These are phyloP conservation scores for Sander lucioperca DNA, from an alignment of 2,113 vertebrate genomes.

Conservation along the genomic window DNA sequence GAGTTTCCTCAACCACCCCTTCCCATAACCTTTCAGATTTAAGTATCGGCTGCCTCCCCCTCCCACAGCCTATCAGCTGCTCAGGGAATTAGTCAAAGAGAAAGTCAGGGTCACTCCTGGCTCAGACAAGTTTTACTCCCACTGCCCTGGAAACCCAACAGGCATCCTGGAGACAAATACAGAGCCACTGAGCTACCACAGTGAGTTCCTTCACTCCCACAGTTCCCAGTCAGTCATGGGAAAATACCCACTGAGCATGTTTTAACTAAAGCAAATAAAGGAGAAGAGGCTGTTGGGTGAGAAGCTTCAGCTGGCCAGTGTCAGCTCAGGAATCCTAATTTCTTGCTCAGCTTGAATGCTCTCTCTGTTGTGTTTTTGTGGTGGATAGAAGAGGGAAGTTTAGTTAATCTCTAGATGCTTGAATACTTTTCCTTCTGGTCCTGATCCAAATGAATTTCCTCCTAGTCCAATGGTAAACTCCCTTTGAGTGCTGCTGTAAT, in stretches of 20 bases:
- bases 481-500: background rate
- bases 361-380: conserved; percentile 26
- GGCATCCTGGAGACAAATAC: conserved; percentile 80
- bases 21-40: conserved; percentile 76
- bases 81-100: conserved; percentile 64
- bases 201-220: conserved; percentile 68
- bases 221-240: conserved; percentile 70
- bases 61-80: conserved; percentile 74
- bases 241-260: conserved; percentile 61
- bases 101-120: conserved; percentile 74
- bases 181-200: conserved; percentile 59
- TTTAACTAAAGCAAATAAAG: conserved; percentile 55
- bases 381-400: conserved; percentile 26
- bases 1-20: conserved; percentile 57
- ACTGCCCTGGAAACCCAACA: conserved; percentile 79
- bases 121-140: conserved; percentile 69
- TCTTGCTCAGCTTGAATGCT: conserved; percentile 8
- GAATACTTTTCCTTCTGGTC: background rate
- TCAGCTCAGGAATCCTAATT: conserved; percentile 19
- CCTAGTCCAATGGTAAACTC: background rate
- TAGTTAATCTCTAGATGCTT: conserved; percentile 17
- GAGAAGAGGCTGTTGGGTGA: conserved; percentile 49
- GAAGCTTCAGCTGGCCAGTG: conserved; percentile 27
- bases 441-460: background rate
- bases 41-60: conserved; percentile 51